Conservation (phyloP, 92 coral and sea anemone species). For the Isaurus tuberculatus region DNA sequence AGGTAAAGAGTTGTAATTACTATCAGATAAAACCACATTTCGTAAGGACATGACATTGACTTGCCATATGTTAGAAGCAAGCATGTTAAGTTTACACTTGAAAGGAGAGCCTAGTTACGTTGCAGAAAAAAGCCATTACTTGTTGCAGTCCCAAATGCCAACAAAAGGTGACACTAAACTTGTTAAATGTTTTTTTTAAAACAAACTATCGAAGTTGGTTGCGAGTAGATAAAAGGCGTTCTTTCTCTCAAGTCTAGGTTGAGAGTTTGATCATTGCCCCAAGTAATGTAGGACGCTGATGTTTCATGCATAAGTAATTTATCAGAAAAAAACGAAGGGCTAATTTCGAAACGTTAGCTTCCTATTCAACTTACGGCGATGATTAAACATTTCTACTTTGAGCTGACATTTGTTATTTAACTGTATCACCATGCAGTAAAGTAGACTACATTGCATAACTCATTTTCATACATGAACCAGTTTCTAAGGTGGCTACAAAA, state of each 20-base stretch:
- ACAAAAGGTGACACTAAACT: background rate
- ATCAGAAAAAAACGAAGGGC: no score
- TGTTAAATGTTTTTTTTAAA: background rate
- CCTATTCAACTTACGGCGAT: no score
- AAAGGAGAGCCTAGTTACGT: background rate
- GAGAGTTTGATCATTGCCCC: no score
- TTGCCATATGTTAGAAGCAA: background rate
- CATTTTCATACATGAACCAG: no score
- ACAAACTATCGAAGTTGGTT: background rate
- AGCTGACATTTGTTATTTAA: background rate
- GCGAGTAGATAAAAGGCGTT: background rate
- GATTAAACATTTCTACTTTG: no score
- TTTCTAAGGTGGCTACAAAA: no score
- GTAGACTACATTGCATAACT: background rate
- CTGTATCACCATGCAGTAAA: background rate
- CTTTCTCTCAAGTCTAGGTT: no score
- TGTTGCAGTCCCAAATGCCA: conserved; percentile 23
- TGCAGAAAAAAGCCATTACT: background rate
- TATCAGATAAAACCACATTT: background rate
- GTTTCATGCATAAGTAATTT: no score
- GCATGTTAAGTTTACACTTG: background rate
- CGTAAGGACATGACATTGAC: background rate
- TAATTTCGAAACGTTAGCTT: no score
- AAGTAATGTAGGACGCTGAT: no score
- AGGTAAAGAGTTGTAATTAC: background rate